Evolutionary conservation across 2,888 invertebrate species (phyloP).

Genomic region (Melanchra persicariae): DNA sequence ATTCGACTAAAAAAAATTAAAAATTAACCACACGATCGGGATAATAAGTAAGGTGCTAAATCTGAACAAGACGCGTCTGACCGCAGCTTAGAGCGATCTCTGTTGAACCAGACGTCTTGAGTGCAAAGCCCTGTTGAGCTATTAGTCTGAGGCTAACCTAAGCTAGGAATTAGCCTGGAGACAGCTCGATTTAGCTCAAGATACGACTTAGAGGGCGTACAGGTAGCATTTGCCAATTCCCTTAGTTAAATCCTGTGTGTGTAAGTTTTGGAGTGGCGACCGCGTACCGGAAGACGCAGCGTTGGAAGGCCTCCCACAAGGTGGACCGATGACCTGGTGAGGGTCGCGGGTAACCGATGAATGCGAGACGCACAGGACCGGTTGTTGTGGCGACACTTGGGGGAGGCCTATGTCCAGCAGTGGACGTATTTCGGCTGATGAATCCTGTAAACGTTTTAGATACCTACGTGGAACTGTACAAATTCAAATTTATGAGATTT

Average conservation of each 20-base stretch:
- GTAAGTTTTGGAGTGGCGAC: too few relatives aligned
- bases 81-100: conserved; percentile 1
- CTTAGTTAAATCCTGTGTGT: not conserved
- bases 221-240: not conserved
- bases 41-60: not conserved
- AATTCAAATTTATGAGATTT: too few relatives aligned
- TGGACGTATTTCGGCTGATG: too few relatives aligned
- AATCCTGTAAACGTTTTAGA: too few relatives aligned
- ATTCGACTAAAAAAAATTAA: too few relatives aligned
- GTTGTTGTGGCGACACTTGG: too few relatives aligned
- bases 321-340: too few relatives aligned
- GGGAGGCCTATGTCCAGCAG: too few relatives aligned
- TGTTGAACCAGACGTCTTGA: conserved; percentile 20
- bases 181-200: conserved; percentile 9
- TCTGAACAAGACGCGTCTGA: not conserved
- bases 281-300: too few relatives aligned
- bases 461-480: not conserved
- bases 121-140: conserved; percentile 37
- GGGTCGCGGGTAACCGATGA: too few relatives aligned
- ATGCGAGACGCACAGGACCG: too few relatives aligned
- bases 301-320: too few relatives aligned
- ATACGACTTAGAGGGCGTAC: not conserved
- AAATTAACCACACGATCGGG: not conserved
- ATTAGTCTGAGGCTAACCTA: conserved; percentile 3
- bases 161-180: not conserved